Conservation (phyloP, 2,113 vertebrate genomes). For the Bujurquina vittata region DNA sequence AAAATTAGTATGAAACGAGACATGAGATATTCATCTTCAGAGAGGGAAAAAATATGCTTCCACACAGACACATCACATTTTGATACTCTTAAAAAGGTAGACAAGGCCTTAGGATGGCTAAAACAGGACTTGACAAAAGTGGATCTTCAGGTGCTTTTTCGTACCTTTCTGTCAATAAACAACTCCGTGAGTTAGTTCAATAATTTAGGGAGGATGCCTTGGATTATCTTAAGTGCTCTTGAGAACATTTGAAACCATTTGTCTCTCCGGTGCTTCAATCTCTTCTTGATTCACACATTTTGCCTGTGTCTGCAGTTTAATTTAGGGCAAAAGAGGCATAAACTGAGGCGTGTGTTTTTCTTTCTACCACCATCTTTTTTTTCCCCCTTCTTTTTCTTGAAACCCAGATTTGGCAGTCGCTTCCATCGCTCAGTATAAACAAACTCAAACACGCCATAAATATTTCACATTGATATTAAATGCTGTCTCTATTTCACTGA, state of each 20-base stretch:
- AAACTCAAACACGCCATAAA: constrained; percentile 65
- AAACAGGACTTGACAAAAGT: background rate
- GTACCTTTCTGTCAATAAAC: background rate
- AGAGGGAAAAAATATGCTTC: constrained; percentile 4
- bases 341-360: constrained; percentile 17
- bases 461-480: constrained; percentile 74
- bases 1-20: constrained; percentile 24
- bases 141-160: background rate
- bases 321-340: constrained; percentile 30
- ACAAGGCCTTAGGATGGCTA: background rate
- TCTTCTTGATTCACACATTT: constrained; percentile 22
- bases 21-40: constrained; percentile 12
- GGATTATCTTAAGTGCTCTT: background rate
- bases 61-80: background rate
- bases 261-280: constrained; percentile 8
- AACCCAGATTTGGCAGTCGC: constrained; percentile 52
- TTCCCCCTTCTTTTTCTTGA: constrained; percentile 2
- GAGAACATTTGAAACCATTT: background rate
- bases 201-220: background rate
- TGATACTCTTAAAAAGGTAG: background rate
- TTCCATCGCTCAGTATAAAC: constrained; percentile 63
- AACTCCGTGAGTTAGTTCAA: background rate
- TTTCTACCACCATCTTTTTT: background rate
- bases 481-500: constrained; percentile 63
- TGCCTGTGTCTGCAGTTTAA: constrained; percentile 16